Conservation (phyloP, 2,888 invertebrate species). For the Apamea anceps region DNA sequence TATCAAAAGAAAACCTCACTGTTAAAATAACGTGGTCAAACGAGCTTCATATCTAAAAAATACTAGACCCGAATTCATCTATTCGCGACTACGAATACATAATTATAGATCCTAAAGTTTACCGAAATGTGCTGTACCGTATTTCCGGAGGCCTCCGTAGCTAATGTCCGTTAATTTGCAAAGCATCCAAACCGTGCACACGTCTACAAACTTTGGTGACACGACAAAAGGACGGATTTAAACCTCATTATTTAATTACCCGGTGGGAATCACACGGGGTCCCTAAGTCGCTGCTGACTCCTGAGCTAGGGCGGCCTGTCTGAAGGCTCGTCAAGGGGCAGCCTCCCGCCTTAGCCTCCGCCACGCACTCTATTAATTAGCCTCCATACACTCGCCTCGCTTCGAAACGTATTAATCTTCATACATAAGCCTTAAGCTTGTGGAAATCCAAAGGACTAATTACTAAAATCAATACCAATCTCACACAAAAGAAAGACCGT, state of each 20-base stretch:
- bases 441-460: conserved; percentile 69
- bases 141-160: conserved; percentile 19
- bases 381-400: conserved; percentile 65
- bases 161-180: conserved; percentile 58
- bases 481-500: conserved; percentile 75
- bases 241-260: conserved; percentile 86
- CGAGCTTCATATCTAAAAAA: background rate
- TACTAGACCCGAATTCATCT: background rate
- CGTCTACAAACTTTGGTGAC: conserved; percentile 63
- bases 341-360: conserved; percentile 74
- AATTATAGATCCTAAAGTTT: background rate
- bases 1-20: background rate
- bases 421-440: conserved; percentile 46
- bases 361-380: conserved; percentile 85
- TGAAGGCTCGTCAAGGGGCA: conserved; percentile 79
- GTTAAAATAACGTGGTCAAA: background rate
- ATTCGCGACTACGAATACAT: background rate
- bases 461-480: conserved; percentile 79
- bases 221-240: conserved; percentile 78
- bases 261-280: conserved; percentile 79
- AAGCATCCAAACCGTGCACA: conserved; percentile 48
- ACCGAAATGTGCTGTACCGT: conserved; percentile 3
- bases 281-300: conserved; percentile 77
- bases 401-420: conserved; percentile 45
- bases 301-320: conserved; percentile 78